These are phyloP conservation scores for Phania funesta DNA, from an alignment of 2,888 invertebrate genomes.

Conservation along the genomic window DNA sequence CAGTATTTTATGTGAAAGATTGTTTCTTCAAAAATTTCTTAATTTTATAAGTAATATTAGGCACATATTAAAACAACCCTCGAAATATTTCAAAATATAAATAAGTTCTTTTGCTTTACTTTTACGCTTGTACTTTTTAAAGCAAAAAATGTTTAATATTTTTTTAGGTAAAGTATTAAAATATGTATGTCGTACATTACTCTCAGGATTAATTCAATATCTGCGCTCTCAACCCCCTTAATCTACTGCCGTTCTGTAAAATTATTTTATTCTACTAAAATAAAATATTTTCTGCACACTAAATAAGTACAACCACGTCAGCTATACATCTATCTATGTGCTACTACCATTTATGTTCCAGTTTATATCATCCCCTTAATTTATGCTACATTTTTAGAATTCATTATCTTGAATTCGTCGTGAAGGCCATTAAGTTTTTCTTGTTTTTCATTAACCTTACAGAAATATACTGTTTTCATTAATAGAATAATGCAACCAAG, in stretches of 20 bases:
- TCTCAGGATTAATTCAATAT: background rate
- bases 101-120: background rate
- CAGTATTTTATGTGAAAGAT: too few relatives aligned
- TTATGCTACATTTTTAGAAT: conserved; percentile 57
- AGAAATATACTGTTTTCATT: background rate
- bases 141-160: background rate
- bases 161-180: conserved; percentile 19
- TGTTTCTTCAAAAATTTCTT: too few relatives aligned
- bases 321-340: background rate
- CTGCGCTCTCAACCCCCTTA: background rate
- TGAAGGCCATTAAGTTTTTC: conserved; percentile 57
- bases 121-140: conserved; percentile 17
- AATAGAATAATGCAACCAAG: conserved; percentile 11
- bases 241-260: background rate
- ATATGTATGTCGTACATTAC: background rate
- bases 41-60: too few relatives aligned
- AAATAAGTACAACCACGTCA: background rate
- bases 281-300: background rate
- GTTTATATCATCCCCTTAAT: conserved; percentile 44
- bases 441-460: conserved; percentile 2
- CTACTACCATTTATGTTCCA: background rate
- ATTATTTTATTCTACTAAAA: conserved; percentile 10
- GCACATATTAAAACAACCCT: too few relatives aligned
- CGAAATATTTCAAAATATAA: too few relatives aligned
- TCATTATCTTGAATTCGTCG: conserved; percentile 65